Evolutionary conservation across 1,140 invertebrate species (phyloP).

Genomic region (Scaptomyza hsui): DNA sequence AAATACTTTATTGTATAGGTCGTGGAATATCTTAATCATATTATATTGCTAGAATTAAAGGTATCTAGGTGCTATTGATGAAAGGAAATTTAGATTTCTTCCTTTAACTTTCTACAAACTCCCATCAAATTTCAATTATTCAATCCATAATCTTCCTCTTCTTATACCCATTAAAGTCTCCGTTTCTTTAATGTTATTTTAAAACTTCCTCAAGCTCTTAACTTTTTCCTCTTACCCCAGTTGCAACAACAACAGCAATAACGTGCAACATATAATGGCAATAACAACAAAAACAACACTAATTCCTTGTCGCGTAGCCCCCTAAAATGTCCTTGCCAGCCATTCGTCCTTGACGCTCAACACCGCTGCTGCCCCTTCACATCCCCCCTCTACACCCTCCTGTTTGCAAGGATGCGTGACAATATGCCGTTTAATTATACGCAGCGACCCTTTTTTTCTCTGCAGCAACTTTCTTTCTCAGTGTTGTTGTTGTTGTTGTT

Average conservation of each 20-base stretch:
- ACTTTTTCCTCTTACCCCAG: not conserved
- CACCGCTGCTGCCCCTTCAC: not conserved
- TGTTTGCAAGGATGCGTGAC: slow-evolving; percentile 70
- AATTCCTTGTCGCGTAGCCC: slow-evolving; percentile 32
- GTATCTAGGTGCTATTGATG: not conserved
- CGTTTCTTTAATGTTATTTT: not conserved
- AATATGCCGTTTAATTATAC: slow-evolving; percentile 82
- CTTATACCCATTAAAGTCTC: not conserved
- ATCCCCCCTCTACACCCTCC: not conserved
- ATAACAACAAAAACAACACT: slow-evolving; percentile 34
- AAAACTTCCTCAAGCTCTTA: not conserved
- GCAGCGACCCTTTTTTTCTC: slow-evolving; percentile 55
- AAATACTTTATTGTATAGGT: slow-evolving; percentile 4
- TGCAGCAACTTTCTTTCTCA: slow-evolving; percentile 3
- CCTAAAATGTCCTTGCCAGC: slow-evolving; percentile 26
- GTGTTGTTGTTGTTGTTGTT: slow-evolving; percentile 50
- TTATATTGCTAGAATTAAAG: not conserved
- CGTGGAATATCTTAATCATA: slow-evolving; percentile 17
- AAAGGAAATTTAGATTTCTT: not conserved
- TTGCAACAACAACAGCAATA: slow-evolving; percentile 27
- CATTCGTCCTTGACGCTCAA: slow-evolving; percentile 42
- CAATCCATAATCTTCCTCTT: not conserved
- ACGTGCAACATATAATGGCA: slow-evolving; percentile 51
- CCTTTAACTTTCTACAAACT: too few relatives aligned
- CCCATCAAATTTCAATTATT: not conserved